A percentile compares a stretch with the other conserved stretches of the same genome.
These are phyloP conservation scores for Thereva unica DNA, from an alignment of 2,888 invertebrate genomes.

Conservation along the genomic window DNA sequence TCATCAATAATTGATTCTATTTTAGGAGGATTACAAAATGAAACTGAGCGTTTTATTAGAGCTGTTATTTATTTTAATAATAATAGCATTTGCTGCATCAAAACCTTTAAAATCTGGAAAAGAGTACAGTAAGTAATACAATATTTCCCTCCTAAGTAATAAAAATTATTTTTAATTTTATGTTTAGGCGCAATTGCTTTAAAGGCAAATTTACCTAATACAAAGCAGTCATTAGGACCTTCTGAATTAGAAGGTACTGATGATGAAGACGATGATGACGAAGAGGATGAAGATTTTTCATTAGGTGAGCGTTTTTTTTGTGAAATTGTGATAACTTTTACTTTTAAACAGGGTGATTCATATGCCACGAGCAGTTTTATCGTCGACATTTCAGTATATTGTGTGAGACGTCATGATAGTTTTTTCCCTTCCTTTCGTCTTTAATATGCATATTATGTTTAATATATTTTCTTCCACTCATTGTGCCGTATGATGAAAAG, in stretches of 20 bases:
- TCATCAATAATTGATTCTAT: too few relatives aligned
- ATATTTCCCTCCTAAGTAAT: neutral
- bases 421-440: too few relatives aligned
- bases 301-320: conserved; percentile 10
- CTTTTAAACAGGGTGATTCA: conserved; percentile 2
- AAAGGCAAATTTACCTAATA: too few relatives aligned
- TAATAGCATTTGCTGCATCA: conserved; percentile 33
- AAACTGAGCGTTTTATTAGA: conserved; percentile 30
- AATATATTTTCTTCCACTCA: too few relatives aligned
- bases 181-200: too few relatives aligned
- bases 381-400: too few relatives aligned
- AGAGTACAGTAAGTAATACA: neutral
- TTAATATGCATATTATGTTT: too few relatives aligned
- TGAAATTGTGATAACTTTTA: conserved; percentile 11
- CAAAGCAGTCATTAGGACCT: neutral
- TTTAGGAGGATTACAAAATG: conserved; percentile 7
- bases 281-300: conserved; percentile 23
- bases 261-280: conserved; percentile 18
- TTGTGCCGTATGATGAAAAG: too few relatives aligned
- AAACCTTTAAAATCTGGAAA: conserved; percentile 21
- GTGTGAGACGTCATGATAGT: too few relatives aligned
- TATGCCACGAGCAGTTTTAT: too few relatives aligned
- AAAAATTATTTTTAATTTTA: neutral
- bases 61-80: conserved; percentile 31
- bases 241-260: neutral